Conservation (phyloP, 2,797 vertebrate genomes). For the Lagocephalus sceleratus region DNA sequence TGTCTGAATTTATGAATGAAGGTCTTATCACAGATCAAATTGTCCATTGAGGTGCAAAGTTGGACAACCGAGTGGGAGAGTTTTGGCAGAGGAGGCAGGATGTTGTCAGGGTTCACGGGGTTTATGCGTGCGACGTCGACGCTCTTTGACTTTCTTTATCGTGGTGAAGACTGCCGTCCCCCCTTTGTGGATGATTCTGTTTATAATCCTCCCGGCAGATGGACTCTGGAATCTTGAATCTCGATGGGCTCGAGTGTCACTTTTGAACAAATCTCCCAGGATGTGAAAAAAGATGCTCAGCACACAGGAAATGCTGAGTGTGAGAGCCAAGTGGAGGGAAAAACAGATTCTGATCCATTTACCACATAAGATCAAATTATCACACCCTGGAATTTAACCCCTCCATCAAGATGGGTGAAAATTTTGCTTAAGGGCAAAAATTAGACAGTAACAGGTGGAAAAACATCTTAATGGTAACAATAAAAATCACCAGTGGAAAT, state of each 20-base stretch:
- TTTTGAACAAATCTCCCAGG: too few species aligned
- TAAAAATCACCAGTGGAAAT: too few species aligned
- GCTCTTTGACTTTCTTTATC: conserved; percentile 30
- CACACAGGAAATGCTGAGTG: not conserved
- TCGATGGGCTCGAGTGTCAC: too few species aligned
- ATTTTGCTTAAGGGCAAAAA: too few species aligned
- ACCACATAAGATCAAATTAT: too few species aligned
- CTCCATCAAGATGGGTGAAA: too few species aligned
- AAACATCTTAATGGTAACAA: too few species aligned
- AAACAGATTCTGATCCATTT: not conserved
- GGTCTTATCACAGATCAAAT: conserved; percentile 22
- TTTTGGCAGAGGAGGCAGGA: conserved; percentile 9
- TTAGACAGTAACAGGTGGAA: too few species aligned
- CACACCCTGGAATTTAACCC: too few species aligned
- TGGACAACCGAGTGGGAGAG: conserved; percentile 3
- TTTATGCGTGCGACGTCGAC: conserved; percentile 33
- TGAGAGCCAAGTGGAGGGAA: not conserved
- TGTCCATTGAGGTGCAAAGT: conserved; percentile 6
- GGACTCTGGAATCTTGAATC: conserved; percentile 12
- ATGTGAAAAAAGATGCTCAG: conserved; percentile 1
- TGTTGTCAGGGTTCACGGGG: conserved; percentile 45
- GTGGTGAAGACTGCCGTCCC: conserved; percentile 30
- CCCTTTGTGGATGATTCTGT: conserved; percentile 36
- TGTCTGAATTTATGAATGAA: conserved; percentile 60
- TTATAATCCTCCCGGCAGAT: conserved; percentile 47